Conservation (phyloP, 2,888 invertebrate genomes). For the Panorpa germanica region DNA sequence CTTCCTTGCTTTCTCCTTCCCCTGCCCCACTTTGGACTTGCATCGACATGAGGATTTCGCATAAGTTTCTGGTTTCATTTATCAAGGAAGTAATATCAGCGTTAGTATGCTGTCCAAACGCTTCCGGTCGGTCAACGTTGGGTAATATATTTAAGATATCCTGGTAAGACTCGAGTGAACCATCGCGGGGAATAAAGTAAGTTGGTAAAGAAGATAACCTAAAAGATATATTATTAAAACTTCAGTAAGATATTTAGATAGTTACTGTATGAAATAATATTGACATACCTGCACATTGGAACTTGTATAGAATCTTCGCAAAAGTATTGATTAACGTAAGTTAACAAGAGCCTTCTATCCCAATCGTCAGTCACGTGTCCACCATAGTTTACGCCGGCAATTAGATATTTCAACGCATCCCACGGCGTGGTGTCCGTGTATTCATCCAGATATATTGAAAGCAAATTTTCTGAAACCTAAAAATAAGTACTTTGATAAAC, state of each 20-base stretch:
- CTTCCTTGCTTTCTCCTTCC: constrained; percentile 42
- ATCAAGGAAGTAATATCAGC: constrained; percentile 78
- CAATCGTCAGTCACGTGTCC: constrained; percentile 64
- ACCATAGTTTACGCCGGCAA: constrained; percentile 78
- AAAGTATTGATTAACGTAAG: constrained; percentile 72
- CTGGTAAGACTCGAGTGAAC: constrained; percentile 58
- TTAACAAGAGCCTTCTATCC: constrained; percentile 53
- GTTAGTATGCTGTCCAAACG: constrained; percentile 78
- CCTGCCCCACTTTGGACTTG: constrained; percentile 43
- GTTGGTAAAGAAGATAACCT: constrained; percentile 54
- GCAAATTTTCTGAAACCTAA: constrained; percentile 60
- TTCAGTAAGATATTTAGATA: no score
- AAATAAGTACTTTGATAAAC: constrained; percentile 8
- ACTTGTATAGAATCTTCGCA: constrained; percentile 45
- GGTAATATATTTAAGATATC: constrained; percentile 67
- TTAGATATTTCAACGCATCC: constrained; percentile 76
- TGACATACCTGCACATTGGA: constrained; percentile 41
- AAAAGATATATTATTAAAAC: no score
- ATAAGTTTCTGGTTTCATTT: constrained; percentile 55
- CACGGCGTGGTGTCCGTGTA: constrained; percentile 80
- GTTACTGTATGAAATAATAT: no score
- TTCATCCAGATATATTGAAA: constrained; percentile 71
- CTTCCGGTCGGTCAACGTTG: constrained; percentile 63
- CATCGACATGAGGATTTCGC: constrained; percentile 58
- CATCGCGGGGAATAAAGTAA: constrained; percentile 72